phyloP scores from a whole-genome alignment of 92 coral and sea anemone genomes.

The Pocillopora meandrina region DNA sequence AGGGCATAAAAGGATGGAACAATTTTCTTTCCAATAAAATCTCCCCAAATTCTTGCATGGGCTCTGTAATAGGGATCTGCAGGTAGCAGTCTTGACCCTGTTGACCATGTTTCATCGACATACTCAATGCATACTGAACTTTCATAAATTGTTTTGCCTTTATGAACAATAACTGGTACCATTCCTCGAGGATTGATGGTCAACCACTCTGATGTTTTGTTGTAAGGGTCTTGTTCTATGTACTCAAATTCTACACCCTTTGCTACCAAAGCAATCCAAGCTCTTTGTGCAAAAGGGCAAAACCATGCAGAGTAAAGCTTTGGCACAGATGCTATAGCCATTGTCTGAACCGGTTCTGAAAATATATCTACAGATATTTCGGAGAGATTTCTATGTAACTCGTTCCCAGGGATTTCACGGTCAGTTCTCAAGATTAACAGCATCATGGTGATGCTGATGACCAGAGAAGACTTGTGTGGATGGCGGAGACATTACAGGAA shows the following conservation, averaged over 20 bases:
- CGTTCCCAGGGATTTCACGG: no score
- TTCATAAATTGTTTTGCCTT: slow-evolving; percentile 61
- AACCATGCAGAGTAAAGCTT: slow-evolving; percentile 73
- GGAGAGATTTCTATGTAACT: no score
- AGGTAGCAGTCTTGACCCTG: slow-evolving; percentile 54
- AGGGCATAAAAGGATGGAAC: slow-evolving; percentile 55
- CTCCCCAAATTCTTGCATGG: slow-evolving; percentile 80
- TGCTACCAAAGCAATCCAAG: slow-evolving; percentile 74
- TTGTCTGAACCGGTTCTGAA: slow-evolving; percentile 1
- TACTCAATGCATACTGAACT: slow-evolving; percentile 72
- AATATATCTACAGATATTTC: neutral
- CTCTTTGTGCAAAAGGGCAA: slow-evolving; percentile 85
- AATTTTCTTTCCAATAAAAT: slow-evolving; percentile 63
- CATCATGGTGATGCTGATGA: no score
- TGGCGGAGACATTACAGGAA: no score
- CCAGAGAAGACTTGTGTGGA: no score
- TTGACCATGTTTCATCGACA: slow-evolving; percentile 65
- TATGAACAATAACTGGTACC: slow-evolving; percentile 66
- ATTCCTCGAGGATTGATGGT: slow-evolving; percentile 75
- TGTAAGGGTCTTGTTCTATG: slow-evolving; percentile 72
- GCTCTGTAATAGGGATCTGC: slow-evolving; percentile 74
- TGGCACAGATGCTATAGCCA: neutral
- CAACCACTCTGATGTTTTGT: slow-evolving; percentile 74
- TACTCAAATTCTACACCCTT: slow-evolving; percentile 74
- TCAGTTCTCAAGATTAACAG: no score